Evolutionary conservation across 1,140 invertebrate genomes (phyloP).

Genomic region (Caerostris extrusa): DNA sequence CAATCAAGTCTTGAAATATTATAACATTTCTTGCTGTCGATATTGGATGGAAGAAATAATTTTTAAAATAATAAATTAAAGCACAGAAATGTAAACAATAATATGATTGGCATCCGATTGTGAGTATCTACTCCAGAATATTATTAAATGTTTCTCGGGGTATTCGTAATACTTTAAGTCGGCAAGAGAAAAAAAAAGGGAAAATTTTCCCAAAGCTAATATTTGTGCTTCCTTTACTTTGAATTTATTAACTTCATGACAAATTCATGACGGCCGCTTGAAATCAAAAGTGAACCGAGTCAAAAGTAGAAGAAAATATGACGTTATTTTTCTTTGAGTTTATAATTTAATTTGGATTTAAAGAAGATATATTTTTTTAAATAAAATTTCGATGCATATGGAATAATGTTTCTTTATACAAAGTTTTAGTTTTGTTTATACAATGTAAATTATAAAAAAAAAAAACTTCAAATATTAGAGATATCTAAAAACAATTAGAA

Average conservation of each 20-base stretch:
- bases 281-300: not conserved
- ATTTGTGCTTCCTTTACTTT: slow-evolving; percentile 40
- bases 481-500: no score
- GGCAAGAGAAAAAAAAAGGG: slow-evolving; percentile 6
- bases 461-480: no score
- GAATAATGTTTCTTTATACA: no score
- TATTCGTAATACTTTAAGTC: not conserved
- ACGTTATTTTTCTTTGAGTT: no score
- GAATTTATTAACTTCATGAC: slow-evolving; percentile 23
- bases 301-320: not conserved
- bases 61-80: slow-evolving; percentile 43
- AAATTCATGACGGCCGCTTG: not conserved
- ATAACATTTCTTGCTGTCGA: not conserved
- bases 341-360: no score
- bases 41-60: not conserved
- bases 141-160: slow-evolving; percentile 38
- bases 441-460: no score
- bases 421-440: no score
- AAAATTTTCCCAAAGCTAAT: slow-evolving; percentile 53
- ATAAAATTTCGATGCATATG: no score
- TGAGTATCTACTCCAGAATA: not conserved
- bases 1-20: not conserved
- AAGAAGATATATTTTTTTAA: no score
- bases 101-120: slow-evolving; percentile 52
- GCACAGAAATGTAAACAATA: slow-evolving; percentile 37